Evolutionary conservation across 2,888 invertebrate genomes (phyloP).

Genomic region (Standfussiana lucernea): DNA sequence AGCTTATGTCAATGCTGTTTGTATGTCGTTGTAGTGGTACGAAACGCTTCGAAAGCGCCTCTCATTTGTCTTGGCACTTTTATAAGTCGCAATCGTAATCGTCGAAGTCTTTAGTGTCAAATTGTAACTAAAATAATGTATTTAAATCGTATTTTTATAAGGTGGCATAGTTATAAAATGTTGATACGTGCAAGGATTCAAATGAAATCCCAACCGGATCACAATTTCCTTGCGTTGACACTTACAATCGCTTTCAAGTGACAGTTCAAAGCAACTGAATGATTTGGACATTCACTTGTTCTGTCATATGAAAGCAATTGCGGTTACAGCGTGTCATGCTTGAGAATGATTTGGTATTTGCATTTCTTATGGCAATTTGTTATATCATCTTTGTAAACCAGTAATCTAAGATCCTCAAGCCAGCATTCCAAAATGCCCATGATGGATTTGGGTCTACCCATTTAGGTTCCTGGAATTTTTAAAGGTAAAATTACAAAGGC

Average conservation of each 20-base stretch:
- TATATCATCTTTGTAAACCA: not conserved
- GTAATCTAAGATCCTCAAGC: not conserved
- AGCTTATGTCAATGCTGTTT: not conserved
- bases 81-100: not conserved
- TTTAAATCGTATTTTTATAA: conserved; percentile 52
- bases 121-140: conserved; percentile 38
- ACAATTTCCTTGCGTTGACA: not conserved
- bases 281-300: not conserved
- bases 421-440: not conserved
- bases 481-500: not conserved
- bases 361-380: not conserved
- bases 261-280: not conserved
- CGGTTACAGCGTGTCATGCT: not conserved
- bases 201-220: not conserved
- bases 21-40: not conserved
- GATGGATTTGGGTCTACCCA: not conserved
- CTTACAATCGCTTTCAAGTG: conserved; percentile 22
- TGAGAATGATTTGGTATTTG: not conserved
- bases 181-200: not conserved
- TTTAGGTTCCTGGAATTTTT: not conserved
- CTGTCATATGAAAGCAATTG: not conserved
- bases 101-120: conserved; percentile 36
- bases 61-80: not conserved
- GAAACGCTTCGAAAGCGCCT: not conserved
- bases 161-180: conserved; percentile 43